A percentile compares a stretch with the other conserved stretches of the same genome.
phyloP scores from a whole-genome alignment of 2,113 vertebrate genomes.

The Ariopsis seemanni region DNA sequence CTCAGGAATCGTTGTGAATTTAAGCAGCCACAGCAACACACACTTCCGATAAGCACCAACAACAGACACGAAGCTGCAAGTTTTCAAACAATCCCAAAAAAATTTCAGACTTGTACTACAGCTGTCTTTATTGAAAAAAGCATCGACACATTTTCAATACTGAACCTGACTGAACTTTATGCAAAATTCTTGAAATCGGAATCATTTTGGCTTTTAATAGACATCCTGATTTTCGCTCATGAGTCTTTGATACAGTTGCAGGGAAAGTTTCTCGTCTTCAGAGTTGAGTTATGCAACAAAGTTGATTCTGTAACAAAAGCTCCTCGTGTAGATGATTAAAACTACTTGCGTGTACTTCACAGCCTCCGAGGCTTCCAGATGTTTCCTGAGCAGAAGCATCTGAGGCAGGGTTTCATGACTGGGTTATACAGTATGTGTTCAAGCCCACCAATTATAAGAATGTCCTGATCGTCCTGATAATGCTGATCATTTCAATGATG shows the following conservation, averaged over 20 bases:
- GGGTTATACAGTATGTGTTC: neutral
- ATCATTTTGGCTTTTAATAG: neutral
- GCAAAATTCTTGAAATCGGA: neutral
- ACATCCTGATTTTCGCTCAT: neutral
- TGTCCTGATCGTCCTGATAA: neutral
- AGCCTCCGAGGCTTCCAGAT: neutral
- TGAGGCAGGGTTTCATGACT: too few relatives aligned
- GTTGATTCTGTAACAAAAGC: neutral
- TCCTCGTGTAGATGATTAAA: neutral
- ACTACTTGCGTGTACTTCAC: neutral
- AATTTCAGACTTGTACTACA: neutral
- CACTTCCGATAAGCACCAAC: neutral
- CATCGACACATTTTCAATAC: neutral
- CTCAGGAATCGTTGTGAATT: neutral
- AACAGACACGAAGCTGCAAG: neutral
- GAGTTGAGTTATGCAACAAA: neutral
- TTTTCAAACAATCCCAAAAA: neutral
- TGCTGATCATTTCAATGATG: neutral
- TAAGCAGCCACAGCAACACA: neutral
- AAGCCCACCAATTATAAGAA: neutral
- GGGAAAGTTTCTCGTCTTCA: neutral
- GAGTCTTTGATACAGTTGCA: neutral
- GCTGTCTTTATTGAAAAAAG: neutral
- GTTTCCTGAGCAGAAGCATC: too few relatives aligned
- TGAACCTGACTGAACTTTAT: neutral